phyloP scores from a whole-genome alignment of 2,888 invertebrate genomes.

The Carabus problematicus region DNA sequence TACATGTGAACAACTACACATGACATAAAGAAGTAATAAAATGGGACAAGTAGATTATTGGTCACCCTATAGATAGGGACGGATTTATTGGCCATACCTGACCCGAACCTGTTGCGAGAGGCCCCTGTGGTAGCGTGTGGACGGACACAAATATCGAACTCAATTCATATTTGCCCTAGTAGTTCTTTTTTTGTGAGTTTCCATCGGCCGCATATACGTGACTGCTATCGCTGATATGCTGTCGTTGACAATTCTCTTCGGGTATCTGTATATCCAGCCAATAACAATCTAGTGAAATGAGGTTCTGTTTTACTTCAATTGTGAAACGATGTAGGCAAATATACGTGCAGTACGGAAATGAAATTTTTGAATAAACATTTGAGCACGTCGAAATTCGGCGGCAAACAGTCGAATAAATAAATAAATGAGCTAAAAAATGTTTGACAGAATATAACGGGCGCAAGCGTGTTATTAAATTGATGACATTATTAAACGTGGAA shows the following conservation, averaged over 20 bases:
- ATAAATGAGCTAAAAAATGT: constrained; percentile 16
- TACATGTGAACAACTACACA: not conserved
- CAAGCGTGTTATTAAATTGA: not conserved
- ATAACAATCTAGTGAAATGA: constrained; percentile 26
- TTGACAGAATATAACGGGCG: constrained; percentile 13
- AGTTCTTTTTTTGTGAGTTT: constrained; percentile 1
- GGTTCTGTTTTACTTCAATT: constrained; percentile 27
- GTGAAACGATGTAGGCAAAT: constrained; percentile 30
- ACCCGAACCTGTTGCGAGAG: constrained; percentile 15
- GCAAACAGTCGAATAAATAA: constrained; percentile 28
- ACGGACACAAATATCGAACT: constrained; percentile 2
- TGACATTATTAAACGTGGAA: too few relatives aligned
- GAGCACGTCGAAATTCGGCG: constrained; percentile 6
- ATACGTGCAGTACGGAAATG: constrained; percentile 25
- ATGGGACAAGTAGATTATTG: too few relatives aligned
- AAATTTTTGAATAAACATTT: constrained; percentile 31
- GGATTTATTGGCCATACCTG: not conserved
- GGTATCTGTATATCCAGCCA: constrained; percentile 9
- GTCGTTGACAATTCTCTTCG: constrained; percentile 11
- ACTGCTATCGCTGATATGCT: constrained; percentile 12
- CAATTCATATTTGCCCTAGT: constrained; percentile 6
- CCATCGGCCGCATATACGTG: not conserved
- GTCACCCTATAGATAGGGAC: too few relatives aligned
- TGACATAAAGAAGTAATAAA: not conserved
- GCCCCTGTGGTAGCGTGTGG: not conserved